phyloP scores from a whole-genome alignment of 2,113 vertebrate genomes.

The Tonatia bakeri region DNA sequence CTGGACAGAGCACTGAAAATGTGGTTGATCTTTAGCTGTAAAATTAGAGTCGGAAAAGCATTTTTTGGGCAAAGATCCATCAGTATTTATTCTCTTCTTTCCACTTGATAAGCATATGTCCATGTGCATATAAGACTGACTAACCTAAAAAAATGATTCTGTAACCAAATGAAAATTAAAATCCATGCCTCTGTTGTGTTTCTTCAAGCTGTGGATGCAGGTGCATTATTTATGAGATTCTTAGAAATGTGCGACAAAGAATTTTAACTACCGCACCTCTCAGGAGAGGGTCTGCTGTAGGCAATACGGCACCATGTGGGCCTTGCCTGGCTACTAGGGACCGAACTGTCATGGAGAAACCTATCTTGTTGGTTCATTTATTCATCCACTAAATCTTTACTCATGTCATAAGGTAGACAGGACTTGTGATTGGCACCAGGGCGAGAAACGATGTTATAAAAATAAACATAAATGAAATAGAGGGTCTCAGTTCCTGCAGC shows the following conservation, averaged over 20 bases:
- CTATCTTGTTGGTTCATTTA: not conserved
- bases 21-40: not conserved
- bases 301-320: not conserved
- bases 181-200: not conserved
- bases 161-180: not conserved
- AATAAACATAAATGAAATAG: not conserved
- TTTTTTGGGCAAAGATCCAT: not conserved
- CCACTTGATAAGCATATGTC: not conserved
- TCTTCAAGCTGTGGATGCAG: not conserved
- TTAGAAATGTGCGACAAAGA: not conserved
- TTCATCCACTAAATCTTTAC: not conserved
- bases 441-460: not conserved
- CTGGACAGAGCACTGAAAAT: not conserved
- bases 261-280: not conserved
- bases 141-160: not conserved
- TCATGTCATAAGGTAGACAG: not conserved
- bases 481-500: not conserved
- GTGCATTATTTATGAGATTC: not conserved
- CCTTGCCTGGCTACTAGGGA: not conserved
- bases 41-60: not conserved
- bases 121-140: not conserved
- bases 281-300: not conserved
- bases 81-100: not conserved
- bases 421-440: not conserved
- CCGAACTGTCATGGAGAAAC: not conserved